These are phyloP conservation scores for Diachasma alloeum DNA, from an alignment of 1,140 invertebrate species.

Conservation along the genomic window DNA sequence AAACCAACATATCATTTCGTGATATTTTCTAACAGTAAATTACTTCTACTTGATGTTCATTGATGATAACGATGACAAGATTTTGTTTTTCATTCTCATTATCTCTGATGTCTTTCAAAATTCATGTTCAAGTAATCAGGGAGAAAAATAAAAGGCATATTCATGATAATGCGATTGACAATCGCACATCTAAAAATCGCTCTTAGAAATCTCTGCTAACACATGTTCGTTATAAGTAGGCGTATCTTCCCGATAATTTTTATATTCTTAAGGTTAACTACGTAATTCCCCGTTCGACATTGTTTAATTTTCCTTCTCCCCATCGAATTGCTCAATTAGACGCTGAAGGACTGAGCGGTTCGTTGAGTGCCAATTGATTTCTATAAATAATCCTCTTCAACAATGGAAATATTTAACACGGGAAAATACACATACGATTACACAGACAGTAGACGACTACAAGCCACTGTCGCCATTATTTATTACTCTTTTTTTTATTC, in stretches of 20 bases:
- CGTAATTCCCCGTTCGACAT: not conserved
- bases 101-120: no score
- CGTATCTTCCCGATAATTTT: not conserved
- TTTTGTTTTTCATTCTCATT: no score
- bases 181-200: not conserved
- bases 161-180: not conserved
- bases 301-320: not conserved
- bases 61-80: not conserved
- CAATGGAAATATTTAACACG: conserved; percentile 47
- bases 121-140: no score
- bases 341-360: not conserved
- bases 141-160: not conserved
- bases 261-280: not conserved
- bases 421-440: conserved; percentile 50
- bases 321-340: not conserved
- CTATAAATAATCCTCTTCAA: conserved; percentile 28
- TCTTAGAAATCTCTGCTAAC: not conserved
- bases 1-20: not conserved
- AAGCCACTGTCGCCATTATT: conserved; percentile 43
- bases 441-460: conserved; percentile 44
- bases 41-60: not conserved
- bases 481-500: conserved; percentile 10
- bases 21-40: not conserved
- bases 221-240: not conserved
- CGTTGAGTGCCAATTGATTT: conserved; percentile 9